Evolutionary conservation across 2,888 invertebrate species (phyloP).

Genomic region (Bombylius major): DNA sequence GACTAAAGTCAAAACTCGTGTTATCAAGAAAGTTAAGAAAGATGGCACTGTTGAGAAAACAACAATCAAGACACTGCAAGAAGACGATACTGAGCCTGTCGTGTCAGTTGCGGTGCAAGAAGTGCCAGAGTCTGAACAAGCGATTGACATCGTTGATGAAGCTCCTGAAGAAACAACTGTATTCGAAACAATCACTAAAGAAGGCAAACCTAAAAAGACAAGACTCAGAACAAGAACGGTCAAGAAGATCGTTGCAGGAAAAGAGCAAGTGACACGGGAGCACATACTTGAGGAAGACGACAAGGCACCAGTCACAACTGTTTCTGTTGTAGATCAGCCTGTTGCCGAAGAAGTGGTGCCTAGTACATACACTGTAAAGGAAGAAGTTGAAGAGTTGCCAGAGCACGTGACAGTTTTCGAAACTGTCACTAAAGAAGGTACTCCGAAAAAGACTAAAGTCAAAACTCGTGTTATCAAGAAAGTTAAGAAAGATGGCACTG

Average conservation of each 20-base stretch:
- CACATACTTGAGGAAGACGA: slow-evolving; percentile 24
- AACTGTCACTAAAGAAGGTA: slow-evolving; percentile 18
- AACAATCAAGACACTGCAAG: slow-evolving; percentile 23
- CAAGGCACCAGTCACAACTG: slow-evolving; percentile 26
- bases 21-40: slow-evolving; percentile 25
- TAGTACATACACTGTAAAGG: background rate
- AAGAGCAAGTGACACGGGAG: slow-evolving; percentile 29
- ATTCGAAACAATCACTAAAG: slow-evolving; percentile 31
- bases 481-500: slow-evolving; percentile 24
- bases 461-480: slow-evolving; percentile 29
- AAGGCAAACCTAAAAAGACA: slow-evolving; percentile 26
- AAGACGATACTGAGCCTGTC: slow-evolving; percentile 25
- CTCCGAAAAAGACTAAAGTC: slow-evolving; percentile 19
- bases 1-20: slow-evolving; percentile 26
- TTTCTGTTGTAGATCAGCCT: slow-evolving; percentile 24
- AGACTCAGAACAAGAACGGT: slow-evolving; percentile 27
- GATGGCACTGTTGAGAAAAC: slow-evolving; percentile 20
- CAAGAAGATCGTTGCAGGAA: slow-evolving; percentile 24
- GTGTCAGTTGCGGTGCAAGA: slow-evolving; percentile 20
- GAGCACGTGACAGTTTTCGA: slow-evolving; percentile 14
- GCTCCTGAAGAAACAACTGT: slow-evolving; percentile 26
- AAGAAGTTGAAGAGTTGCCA: slow-evolving; percentile 22
- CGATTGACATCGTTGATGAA: slow-evolving; percentile 8
- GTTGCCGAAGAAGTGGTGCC: background rate
- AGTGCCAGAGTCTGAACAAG: slow-evolving; percentile 18